A percentile compares a stretch with the other conserved stretches of the same genome.
Conservation (phyloP, 2,888 invertebrate species). For the Neelides folsomi region DNA sequence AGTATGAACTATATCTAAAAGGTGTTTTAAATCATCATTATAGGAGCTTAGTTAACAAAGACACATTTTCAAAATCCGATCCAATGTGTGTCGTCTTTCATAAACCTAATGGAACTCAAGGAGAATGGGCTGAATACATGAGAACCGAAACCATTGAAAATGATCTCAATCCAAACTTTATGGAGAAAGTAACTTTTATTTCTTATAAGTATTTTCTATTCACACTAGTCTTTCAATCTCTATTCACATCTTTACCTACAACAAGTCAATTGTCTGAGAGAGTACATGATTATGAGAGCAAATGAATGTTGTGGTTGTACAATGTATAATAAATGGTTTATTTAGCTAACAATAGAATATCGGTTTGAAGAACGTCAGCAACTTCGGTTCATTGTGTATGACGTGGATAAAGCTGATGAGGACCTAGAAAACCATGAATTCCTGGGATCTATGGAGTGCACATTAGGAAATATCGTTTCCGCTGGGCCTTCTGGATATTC, state of each 20-base stretch:
- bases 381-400: conserved; percentile 42
- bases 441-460: conserved; percentile 41
- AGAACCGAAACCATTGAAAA: conserved; percentile 42
- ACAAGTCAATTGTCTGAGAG: not conserved
- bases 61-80: conserved; percentile 46
- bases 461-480: conserved; percentile 26
- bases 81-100: conserved; percentile 42
- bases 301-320: not conserved
- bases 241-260: not conserved
- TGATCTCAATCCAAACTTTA: conserved; percentile 43
- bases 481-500: conserved; percentile 21
- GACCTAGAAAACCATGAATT: conserved; percentile 39
- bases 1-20: too few relatives aligned
- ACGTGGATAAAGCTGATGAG: conserved; percentile 36
- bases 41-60: conserved; percentile 42
- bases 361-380: conserved; percentile 47
- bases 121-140: conserved; percentile 38
- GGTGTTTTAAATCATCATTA: too few relatives aligned
- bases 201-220: too few relatives aligned
- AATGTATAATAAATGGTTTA: not conserved
- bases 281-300: not conserved
- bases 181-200: conserved; percentile 39
- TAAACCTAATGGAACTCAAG: conserved; percentile 36
- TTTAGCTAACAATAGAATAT: conserved; percentile 36
- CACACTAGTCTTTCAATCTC: not conserved